A percentile compares a stretch with the other conserved stretches of the same genome.
These are phyloP conservation scores for Microtus richardsoni DNA, from an alignment of 2,113 vertebrate species.

Conservation along the genomic window DNA sequence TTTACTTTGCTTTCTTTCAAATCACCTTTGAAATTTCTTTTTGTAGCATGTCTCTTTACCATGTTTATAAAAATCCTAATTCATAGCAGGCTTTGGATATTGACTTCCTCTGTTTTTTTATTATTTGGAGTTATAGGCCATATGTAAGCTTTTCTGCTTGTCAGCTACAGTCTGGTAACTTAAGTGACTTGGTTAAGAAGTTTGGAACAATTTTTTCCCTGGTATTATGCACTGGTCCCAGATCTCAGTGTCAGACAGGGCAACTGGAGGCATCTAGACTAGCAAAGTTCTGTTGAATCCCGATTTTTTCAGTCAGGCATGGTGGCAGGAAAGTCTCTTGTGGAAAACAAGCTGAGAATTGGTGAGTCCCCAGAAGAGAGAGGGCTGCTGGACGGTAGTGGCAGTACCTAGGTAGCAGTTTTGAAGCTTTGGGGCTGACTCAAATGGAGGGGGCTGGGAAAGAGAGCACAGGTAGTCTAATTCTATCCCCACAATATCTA, in stretches of 20 bases:
- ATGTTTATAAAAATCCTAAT: background rate
- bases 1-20: background rate
- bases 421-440: background rate
- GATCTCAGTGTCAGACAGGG: background rate
- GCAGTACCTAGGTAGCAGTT: background rate
- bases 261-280: background rate
- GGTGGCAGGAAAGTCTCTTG: background rate
- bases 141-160: background rate
- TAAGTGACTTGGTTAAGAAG: background rate
- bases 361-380: background rate
- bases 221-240: background rate
- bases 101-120: background rate
- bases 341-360: background rate
- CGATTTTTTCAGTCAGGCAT: background rate
- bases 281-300: background rate
- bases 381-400: no score
- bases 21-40: background rate
- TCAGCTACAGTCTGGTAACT: background rate
- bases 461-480: background rate
- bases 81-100: background rate
- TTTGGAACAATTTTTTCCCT: background rate
- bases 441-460: background rate
- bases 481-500: background rate
- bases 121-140: background rate
- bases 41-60: background rate